These are phyloP conservation scores for Podiceps cristatus DNA, from an alignment of 2,113 vertebrate species.

Conservation along the genomic window DNA sequence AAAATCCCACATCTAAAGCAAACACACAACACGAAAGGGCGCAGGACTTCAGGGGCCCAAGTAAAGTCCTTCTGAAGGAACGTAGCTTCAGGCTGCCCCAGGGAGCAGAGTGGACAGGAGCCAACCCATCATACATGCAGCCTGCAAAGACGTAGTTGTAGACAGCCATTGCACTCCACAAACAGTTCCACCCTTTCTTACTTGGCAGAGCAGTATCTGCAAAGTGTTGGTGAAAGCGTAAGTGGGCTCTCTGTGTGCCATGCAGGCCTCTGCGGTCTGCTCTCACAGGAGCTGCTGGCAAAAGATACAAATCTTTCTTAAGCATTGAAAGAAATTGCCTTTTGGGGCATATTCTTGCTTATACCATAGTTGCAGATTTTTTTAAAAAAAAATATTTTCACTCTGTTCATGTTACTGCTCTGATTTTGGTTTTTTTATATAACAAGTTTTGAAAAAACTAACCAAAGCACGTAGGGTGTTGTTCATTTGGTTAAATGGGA, in stretches of 20 bases:
- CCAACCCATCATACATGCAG: fast-evolving
- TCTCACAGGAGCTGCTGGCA: not conserved
- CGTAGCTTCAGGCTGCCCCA: not conserved
- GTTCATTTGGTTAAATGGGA: not conserved
- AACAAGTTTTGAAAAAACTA: not conserved
- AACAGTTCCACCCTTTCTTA: fast-evolving
- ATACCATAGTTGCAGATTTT: fast-evolving
- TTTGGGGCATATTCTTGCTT: not conserved
- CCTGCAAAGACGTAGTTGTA: fast-evolving
- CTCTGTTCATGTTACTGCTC: not conserved
- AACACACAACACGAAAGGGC: too few species aligned
- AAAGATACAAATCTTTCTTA: not conserved
- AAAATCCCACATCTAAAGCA: too few species aligned
- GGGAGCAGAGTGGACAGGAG: not conserved
- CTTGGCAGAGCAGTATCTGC: not conserved
- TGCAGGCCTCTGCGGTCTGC: not conserved
- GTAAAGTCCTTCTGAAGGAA: not conserved
- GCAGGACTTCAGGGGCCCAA: not conserved
- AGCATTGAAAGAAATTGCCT: not conserved
- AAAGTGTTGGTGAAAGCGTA: fast-evolving
- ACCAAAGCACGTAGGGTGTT: not conserved
- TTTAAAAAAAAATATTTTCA: not conserved
- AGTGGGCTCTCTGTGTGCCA: fast-evolving
- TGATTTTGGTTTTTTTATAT: not conserved
- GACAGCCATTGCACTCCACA: fast-evolving